Percentiles rank a stretch among this genome's conserved stretches.
Conservation (phyloP, 2,888 invertebrate species). For the Caenorhabditis becei region DNA sequence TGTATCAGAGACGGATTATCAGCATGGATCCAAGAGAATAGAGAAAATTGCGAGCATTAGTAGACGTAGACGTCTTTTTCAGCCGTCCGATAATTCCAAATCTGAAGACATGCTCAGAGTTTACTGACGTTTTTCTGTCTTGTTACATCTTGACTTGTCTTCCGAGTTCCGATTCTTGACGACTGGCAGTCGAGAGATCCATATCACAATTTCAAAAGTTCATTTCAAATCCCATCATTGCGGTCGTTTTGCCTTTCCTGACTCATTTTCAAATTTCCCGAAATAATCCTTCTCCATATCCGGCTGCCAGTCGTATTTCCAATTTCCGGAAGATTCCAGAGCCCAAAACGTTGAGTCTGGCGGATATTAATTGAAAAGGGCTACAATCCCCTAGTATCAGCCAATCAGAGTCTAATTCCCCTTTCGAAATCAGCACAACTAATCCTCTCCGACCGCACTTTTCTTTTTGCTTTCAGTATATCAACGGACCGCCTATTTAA, state of each 20-base stretch:
- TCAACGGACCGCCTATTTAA: conserved; percentile 34
- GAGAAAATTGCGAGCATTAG: conserved; percentile 39
- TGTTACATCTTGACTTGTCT: background rate
- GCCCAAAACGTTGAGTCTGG: background rate
- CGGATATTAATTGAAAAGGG: conserved; percentile 9
- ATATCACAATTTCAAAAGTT: background rate
- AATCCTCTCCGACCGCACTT: conserved; percentile 20
- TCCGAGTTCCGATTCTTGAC: no score
- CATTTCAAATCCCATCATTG: background rate
- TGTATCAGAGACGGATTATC: conserved; percentile 55
- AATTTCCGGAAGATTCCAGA: conserved; percentile 37
- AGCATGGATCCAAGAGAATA: conserved; percentile 44
- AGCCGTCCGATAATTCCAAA: conserved; percentile 28
- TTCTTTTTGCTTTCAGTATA: conserved; percentile 13
- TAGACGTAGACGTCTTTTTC: conserved; percentile 40
- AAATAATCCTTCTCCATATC: background rate
- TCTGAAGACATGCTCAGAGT: conserved; percentile 32
- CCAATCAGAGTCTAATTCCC: conserved; percentile 4
- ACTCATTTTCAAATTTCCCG: background rate
- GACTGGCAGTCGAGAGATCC: no score
- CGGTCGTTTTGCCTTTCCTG: background rate
- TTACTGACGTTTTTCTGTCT: conserved; percentile 24
- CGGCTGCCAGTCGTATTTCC: conserved; percentile 37
- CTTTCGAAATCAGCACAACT: conserved; percentile 10
- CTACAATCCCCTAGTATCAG: conserved; percentile 9